Conservation (phyloP, 1,140 invertebrate genomes). For the Eulimnadia texana region DNA sequence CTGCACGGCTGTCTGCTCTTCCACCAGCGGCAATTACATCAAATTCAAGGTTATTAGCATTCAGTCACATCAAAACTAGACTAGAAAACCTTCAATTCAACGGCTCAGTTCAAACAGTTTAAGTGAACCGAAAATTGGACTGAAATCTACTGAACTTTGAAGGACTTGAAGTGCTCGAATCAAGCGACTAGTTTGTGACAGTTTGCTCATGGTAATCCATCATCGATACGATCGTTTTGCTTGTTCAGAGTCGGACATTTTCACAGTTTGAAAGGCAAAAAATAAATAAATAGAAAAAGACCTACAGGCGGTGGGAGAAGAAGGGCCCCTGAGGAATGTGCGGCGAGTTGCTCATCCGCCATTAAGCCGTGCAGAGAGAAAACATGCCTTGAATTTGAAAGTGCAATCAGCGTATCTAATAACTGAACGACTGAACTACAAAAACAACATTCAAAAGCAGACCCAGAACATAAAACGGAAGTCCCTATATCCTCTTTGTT, state of each 20-base stretch:
- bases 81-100: not conserved
- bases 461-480: not conserved
- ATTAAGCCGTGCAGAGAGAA: not conserved
- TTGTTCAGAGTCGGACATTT: not conserved
- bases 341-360: not conserved
- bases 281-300: not conserved
- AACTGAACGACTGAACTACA: not conserved
- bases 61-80: not conserved
- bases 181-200: not conserved
- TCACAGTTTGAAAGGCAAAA: not conserved
- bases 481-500: no score
- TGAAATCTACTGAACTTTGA: no score
- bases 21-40: not conserved
- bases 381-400: not conserved
- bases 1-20: not conserved
- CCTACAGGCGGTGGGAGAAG: not conserved
- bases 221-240: not conserved
- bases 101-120: not conserved
- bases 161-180: not conserved
- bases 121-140: no score
- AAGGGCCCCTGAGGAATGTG: not conserved
- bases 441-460: not conserved
- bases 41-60: not conserved
- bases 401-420: not conserved
- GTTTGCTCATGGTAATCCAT: not conserved